Base-by-base conservation (phyloP, 2,888 invertebrate species). In the Polydrusus pterygomalis region DNA sequence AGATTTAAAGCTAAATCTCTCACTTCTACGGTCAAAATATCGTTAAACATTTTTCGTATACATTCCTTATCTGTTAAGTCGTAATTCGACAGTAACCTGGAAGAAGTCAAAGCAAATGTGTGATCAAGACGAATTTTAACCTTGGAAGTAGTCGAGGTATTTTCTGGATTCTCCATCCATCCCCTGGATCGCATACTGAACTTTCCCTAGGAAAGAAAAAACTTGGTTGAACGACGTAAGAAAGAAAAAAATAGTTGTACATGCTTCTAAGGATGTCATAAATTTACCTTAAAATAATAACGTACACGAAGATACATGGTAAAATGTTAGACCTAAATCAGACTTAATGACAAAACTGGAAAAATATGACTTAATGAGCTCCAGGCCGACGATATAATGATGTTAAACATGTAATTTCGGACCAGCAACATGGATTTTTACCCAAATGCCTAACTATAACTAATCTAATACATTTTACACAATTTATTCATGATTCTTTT, bases 181-280 rank as follows among this genome's bases (percentile, higher is more conserved):
- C 94, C 95, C 81, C 95, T 91, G 74, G 95, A 93, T 62, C 96
- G 90, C 84, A 95, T 93, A 80, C 93, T 92, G 88, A 96, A 96
- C 87, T 96, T 96, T 82, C 90, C 93, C 95, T 95, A 89, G 70
- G 80, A 76, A 78, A 82, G 74, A 80, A 79, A 79, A 38, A 25
- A 80, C 64, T 79, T 15, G 18, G 47, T 65, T 49, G 9, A 62
- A 43, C 7, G 17, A 45, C 2, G 13, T 18, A 38, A 13, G n/a
- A 25, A 45, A 15, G 18, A 47, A 1, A 13, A 40, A 38, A n/a
- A 2, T 17, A 40, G 9, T 30, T 34, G 30, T 2, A 15, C 56
- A 56, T 56, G 34, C 62, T 62, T 17, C 1, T 15, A 58, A n/a
- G 0, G 30, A 25, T 58, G 8, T n/a, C n/a, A 9, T 34, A 58